phyloP scores from a whole-genome alignment of 2,113 vertebrate species.

The Cervus canadensis region DNA sequence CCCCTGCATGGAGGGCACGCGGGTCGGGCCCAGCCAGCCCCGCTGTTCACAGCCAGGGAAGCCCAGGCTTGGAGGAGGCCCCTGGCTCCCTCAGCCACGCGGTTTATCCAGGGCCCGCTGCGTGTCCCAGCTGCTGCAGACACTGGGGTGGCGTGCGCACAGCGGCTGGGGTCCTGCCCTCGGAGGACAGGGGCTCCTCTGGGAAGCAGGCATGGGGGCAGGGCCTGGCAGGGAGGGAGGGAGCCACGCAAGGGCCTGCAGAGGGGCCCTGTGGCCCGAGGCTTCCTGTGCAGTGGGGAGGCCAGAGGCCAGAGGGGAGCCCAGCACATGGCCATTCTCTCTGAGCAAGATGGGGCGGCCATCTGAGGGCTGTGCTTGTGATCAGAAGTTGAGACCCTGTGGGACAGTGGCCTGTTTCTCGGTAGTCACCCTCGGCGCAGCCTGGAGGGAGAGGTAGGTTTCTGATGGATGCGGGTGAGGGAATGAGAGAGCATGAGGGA shows the following conservation, averaged over 20 bases:
- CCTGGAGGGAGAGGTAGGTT: not conserved
- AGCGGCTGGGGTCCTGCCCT: not conserved
- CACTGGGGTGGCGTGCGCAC: fast-evolving
- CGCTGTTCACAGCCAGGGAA: not conserved
- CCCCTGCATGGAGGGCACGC: not conserved
- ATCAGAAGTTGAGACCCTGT: not conserved
- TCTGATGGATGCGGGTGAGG: fast-evolving
- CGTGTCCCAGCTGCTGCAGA: not conserved
- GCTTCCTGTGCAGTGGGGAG: not conserved
- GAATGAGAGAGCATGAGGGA: not conserved
- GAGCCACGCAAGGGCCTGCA: not conserved
- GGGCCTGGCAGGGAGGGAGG: not conserved
- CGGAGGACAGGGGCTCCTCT: not conserved
- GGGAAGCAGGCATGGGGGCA: fast-evolving
- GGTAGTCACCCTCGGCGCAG: no score
- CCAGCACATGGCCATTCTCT: fast-evolving
- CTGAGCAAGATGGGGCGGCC: not conserved
- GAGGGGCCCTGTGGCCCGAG: not conserved
- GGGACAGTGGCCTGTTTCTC: not conserved
- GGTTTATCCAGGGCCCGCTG: fast-evolving
- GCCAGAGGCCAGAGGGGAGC: not conserved
- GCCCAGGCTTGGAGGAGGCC: fast-evolving
- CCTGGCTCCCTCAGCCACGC: not conserved
- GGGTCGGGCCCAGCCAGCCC: fast-evolving
- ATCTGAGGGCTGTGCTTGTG: not conserved